These are phyloP conservation scores for Oryctes rhinoceros DNA, from an alignment of 1,140 invertebrate genomes.

Conservation along the genomic window DNA sequence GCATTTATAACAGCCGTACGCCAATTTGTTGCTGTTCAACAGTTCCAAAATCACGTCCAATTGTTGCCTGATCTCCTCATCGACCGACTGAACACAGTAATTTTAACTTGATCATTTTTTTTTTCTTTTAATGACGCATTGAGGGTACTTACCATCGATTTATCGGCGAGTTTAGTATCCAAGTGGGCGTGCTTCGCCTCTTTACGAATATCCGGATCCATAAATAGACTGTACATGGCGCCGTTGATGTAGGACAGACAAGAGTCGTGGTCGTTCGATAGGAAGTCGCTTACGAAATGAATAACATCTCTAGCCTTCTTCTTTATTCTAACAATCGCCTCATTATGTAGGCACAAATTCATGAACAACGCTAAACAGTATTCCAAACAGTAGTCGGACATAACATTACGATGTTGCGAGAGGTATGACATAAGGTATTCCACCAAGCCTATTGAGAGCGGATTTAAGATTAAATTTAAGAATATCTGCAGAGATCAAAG, in stretches of 20 bases:
- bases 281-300: slow-evolving; percentile 2
- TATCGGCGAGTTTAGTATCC: slow-evolving; percentile 8
- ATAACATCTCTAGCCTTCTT: slow-evolving; percentile 20
- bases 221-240: slow-evolving; percentile 41
- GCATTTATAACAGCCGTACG: neutral
- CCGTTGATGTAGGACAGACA: slow-evolving; percentile 45
- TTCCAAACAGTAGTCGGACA: slow-evolving; percentile 42
- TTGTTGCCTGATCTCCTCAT: slow-evolving; percentile 30
- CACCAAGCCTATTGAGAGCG: slow-evolving; percentile 29
- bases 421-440: slow-evolving; percentile 41
- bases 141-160: slow-evolving; percentile 26
- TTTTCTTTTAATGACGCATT: too few relatives aligned
- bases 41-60: slow-evolving; percentile 31
- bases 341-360: slow-evolving; percentile 44
- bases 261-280: neutral
- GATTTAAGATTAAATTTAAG: neutral
- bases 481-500: slow-evolving; percentile 9
- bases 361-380: slow-evolving; percentile 42
- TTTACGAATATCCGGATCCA: slow-evolving; percentile 23
- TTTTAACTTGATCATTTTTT: too few relatives aligned
- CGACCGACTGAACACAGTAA: neutral
- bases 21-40: neutral
- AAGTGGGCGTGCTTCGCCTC: slow-evolving; percentile 36
- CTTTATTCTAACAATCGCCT: neutral
- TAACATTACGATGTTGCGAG: neutral